A percentile compares a stretch with the other conserved stretches of the same genome.
Evolutionary conservation across 92 coral and sea anemone genomes (phyloP).

Genomic region (Pocillopora grandis): DNA sequence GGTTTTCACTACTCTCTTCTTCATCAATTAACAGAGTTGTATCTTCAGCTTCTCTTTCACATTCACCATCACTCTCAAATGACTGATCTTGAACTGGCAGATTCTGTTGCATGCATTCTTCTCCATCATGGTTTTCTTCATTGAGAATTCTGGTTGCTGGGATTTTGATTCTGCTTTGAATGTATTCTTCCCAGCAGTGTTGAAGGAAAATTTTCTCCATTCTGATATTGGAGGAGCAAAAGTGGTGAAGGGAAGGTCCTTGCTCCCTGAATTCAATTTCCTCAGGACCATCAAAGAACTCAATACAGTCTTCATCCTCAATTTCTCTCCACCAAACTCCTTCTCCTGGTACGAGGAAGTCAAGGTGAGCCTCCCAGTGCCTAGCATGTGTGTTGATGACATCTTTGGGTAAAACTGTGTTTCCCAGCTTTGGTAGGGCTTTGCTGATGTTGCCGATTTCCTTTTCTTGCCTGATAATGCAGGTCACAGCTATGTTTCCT

Average conservation of each 20-base stretch:
- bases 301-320: conserved; percentile 47
- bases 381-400: conserved; percentile 48
- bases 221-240: conserved; percentile 2
- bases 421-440: conserved; percentile 44
- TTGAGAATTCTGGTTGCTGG: not conserved
- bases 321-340: conserved; percentile 66
- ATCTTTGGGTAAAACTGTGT: conserved; percentile 26
- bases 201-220: no score
- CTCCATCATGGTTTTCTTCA: not conserved
- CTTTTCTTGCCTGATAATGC: conserved; percentile 34
- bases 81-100: conserved; percentile 13
- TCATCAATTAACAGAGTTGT: no score
- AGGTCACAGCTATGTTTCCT: not conserved
- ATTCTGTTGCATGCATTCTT: conserved; percentile 14
- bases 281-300: conserved; percentile 69
- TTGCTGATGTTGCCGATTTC: conserved; percentile 54
- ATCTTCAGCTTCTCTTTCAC: not conserved
- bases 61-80: no score
- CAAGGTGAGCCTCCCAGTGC: conserved; percentile 61
- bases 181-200: not conserved
- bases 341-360: conserved; percentile 55
- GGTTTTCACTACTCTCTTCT: no score
- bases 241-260: conserved; percentile 49
- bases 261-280: conserved; percentile 35
- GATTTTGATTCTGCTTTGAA: not conserved